These are phyloP conservation scores for Muntiacus muntjak DNA, from an alignment of 2,113 vertebrate species.

Conservation along the genomic window DNA sequence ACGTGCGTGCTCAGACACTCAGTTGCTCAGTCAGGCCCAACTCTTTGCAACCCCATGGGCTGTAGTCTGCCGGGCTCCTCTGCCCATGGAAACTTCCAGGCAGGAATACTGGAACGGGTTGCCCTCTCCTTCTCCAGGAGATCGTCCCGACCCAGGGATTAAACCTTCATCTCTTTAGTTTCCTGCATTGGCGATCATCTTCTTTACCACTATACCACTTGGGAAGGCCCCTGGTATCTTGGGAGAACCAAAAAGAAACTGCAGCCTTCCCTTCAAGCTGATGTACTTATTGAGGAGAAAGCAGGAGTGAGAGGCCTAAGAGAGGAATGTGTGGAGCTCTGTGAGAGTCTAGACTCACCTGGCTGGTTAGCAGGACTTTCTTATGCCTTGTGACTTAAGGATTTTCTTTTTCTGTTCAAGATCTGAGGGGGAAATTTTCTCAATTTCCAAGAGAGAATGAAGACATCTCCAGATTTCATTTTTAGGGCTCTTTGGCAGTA, in stretches of 20 bases:
- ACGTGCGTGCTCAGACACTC: fast-evolving
- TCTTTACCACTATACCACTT: background rate
- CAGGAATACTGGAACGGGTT: background rate
- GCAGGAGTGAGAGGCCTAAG: background rate
- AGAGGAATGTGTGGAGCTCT: background rate
- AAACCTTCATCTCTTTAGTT: background rate
- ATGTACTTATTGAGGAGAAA: background rate
- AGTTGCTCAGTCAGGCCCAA: background rate
- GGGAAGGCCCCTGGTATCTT: background rate
- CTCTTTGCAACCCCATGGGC: background rate
- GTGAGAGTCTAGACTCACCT: background rate
- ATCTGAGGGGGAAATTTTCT: background rate
- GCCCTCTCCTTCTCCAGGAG: background rate
- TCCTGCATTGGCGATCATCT: background rate
- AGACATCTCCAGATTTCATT: background rate
- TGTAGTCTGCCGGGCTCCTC: background rate
- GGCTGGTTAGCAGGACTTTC: background rate
- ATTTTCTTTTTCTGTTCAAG: background rate
- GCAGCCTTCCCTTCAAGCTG: background rate
- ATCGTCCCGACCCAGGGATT: background rate
- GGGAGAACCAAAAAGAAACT: background rate
- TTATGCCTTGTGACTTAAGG: background rate
- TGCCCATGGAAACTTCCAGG: background rate
- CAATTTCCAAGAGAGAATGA: background rate
- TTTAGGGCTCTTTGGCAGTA: background rate